These are phyloP conservation scores for Elegia similella DNA, from an alignment of 2,888 invertebrate genomes.

Conservation along the genomic window DNA sequence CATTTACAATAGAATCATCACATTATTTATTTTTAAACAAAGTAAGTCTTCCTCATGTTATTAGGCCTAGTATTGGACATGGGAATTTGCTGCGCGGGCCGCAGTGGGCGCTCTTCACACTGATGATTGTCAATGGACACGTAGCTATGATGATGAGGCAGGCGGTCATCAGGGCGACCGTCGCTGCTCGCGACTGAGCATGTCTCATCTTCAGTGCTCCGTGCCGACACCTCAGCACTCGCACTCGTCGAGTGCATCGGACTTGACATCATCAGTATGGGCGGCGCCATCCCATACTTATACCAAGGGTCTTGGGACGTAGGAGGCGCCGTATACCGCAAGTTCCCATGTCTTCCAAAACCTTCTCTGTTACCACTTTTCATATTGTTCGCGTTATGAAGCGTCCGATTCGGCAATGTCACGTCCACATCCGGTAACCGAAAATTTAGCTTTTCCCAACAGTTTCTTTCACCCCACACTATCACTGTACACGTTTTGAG, in stretches of 20 bases:
- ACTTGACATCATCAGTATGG: conserved; percentile 82
- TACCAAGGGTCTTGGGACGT: conserved; percentile 79
- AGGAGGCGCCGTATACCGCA: conserved; percentile 78
- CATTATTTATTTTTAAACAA: conserved; percentile 65
- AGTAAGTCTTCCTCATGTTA: conserved; percentile 77
- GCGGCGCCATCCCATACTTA: conserved; percentile 76
- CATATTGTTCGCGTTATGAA: conserved; percentile 74
- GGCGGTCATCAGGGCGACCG: conserved; percentile 76
- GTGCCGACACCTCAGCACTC: conserved; percentile 83
- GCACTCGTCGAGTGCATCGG: conserved; percentile 83
- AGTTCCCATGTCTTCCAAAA: conserved; percentile 73
- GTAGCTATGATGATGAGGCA: conserved; percentile 82
- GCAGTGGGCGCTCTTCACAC: conserved; percentile 73
- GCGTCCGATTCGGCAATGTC: conserved; percentile 81
- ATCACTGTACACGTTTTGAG: conserved; percentile 88
- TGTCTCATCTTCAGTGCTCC: conserved; percentile 84
- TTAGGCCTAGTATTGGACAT: conserved; percentile 69
- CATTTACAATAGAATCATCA: conserved; percentile 37
- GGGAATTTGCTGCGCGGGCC: conserved; percentile 74
- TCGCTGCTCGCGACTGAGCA: conserved; percentile 81
- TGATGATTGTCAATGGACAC: conserved; percentile 79
- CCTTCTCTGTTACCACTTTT: conserved; percentile 74
- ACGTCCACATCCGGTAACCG: conserved; percentile 90
- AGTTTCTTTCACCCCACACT: conserved; percentile 90
- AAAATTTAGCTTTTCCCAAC: conserved; percentile 93